Evolutionary conservation across 2,113 vertebrate genomes (phyloP).

Genomic region (Melospiza melodia): DNA sequence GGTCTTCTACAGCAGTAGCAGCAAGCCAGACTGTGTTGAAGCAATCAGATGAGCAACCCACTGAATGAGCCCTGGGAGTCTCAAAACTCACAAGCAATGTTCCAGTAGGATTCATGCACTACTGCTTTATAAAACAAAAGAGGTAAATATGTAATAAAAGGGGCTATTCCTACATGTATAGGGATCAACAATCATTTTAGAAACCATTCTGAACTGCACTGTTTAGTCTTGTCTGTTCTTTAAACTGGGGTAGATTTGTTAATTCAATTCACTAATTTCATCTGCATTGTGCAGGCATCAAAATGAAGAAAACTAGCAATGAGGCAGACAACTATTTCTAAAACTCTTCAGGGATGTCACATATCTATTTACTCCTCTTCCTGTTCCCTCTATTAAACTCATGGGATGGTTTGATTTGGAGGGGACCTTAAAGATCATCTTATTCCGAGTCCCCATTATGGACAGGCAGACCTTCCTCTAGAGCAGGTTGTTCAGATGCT

Average conservation of each 20-base stretch:
- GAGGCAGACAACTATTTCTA: neutral
- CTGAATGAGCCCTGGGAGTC: neutral
- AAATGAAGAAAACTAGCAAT: neutral
- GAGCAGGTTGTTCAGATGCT: neutral
- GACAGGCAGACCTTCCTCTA: neutral
- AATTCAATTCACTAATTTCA: conserved; percentile 1
- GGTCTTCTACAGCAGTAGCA: neutral
- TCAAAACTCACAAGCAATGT: neutral
- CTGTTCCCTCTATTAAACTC: neutral
- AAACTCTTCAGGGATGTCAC: neutral
- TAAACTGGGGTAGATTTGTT: neutral
- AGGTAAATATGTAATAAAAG: neutral
- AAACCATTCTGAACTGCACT: neutral
- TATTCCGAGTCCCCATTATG: neutral
- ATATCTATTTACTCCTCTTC: neutral
- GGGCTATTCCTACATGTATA: neutral
- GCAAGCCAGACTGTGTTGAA: neutral
- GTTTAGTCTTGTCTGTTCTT: neutral
- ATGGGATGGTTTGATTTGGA: neutral
- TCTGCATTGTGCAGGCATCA: neutral
- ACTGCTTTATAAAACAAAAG: neutral
- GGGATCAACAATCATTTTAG: neutral
- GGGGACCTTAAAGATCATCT: neutral
- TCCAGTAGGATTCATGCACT: neutral
- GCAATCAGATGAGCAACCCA: neutral